A percentile compares a stretch with the other conserved stretches of the same genome.
phyloP scores from a whole-genome alignment of 2,113 vertebrate genomes.

The Dasyprocta punctata region DNA sequence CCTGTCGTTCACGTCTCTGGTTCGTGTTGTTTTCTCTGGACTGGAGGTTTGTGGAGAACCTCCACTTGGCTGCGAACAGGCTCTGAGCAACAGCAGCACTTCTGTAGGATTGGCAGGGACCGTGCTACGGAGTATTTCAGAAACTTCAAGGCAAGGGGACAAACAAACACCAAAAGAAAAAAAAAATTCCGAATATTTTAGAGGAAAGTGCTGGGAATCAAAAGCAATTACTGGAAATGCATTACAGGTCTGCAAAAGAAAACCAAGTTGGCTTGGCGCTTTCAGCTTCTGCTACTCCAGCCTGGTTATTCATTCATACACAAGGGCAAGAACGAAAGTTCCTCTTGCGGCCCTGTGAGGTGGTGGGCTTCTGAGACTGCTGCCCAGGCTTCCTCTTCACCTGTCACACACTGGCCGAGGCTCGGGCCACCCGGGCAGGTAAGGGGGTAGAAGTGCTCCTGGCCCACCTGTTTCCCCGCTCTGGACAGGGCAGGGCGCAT shows the following conservation, averaged over 20 bases:
- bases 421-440: background rate
- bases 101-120: constrained; percentile 61
- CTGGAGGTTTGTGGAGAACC: constrained; percentile 54
- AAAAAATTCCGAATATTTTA: background rate
- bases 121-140: constrained; percentile 22
- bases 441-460: background rate
- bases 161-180: background rate
- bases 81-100: background rate
- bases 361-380: background rate
- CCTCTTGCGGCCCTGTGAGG: accelerated
- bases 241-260: background rate
- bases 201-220: background rate
- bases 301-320: background rate
- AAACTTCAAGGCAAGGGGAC: constrained; percentile 59
- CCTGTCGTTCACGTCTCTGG: background rate
- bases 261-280: background rate
- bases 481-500: background rate
- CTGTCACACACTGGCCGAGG: background rate
- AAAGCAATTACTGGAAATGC: background rate
- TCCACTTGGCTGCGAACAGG: constrained; percentile 56
- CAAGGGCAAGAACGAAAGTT: background rate
- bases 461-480: too few species aligned
- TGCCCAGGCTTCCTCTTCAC: background rate
- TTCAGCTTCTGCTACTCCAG: background rate
- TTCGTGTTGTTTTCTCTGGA: constrained; percentile 62